Conservation (phyloP, 2,797 vertebrate species). For the Euthynnus affinis region DNA sequence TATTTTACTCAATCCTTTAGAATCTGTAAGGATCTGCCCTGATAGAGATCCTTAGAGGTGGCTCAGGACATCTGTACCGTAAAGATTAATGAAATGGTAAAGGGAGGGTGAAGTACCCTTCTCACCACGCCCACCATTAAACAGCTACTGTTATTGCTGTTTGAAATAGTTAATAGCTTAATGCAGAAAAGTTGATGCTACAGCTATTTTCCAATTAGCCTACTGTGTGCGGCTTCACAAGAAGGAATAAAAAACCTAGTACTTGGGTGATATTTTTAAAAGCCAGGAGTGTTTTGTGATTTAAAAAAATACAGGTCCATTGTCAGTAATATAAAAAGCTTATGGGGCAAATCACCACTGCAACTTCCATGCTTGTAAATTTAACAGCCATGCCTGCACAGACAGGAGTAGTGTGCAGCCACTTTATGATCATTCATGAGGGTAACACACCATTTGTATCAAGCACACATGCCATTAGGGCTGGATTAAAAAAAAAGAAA, state of each 20-base stretch:
- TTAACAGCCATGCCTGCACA: not conserved
- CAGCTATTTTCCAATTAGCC: not conserved
- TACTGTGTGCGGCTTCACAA: no score
- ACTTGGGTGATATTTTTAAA: no score
- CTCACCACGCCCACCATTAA: not conserved
- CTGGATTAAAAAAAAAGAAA: no score
- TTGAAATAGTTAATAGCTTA: not conserved
- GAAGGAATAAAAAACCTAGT: no score
- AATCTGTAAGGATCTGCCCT: no score
- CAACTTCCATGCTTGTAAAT: not conserved
- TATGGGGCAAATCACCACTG: conserved; percentile 1
- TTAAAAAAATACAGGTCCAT: not conserved
- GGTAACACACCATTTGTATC: not conserved
- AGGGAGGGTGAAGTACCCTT: not conserved
- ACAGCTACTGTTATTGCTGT: not conserved
- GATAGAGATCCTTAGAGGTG: no score
- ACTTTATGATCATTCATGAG: conserved; percentile 21
- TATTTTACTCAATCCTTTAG: no score
- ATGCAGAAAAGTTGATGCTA: not conserved
- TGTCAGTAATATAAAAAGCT: not conserved
- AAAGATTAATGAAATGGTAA: not conserved
- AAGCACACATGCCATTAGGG: not conserved
- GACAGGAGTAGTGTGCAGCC: conserved; percentile 14
- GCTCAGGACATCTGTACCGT: no score
- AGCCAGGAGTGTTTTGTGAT: no score